Percentiles rank a stretch among this genome's conserved stretches.
Evolutionary conservation across 2,888 invertebrate genomes (phyloP).

Genomic region (Hecatera dysodea): DNA sequence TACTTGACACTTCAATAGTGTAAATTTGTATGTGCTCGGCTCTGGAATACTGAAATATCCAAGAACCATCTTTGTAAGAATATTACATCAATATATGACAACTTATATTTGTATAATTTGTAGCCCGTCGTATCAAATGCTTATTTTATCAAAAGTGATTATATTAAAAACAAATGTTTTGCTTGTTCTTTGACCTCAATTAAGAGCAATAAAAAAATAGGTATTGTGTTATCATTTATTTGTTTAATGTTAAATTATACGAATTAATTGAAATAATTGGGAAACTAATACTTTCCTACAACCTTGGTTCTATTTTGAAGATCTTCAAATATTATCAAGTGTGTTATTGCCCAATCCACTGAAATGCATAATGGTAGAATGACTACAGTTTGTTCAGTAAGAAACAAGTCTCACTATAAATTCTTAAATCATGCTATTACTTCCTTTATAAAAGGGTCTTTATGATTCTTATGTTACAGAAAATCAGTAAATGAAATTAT

Average conservation of each 20-base stretch:
- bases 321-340: conserved; percentile 1
- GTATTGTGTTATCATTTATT: conserved; percentile 41
- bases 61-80: conserved; percentile 22
- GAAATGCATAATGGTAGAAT: conserved; percentile 6
- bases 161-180: conserved; percentile 28
- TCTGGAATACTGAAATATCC: conserved; percentile 16
- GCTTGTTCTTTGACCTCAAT: conserved; percentile 48
- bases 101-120: conserved; percentile 15
- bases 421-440: conserved; percentile 1
- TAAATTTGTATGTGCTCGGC: conserved; percentile 22
- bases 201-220: conserved; percentile 31
- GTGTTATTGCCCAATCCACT: conserved; percentile 24
- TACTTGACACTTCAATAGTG: conserved; percentile 28
- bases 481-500: conserved; percentile 13
- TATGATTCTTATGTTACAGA: not conserved
- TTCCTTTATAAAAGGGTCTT: not conserved
- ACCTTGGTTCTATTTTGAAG: conserved; percentile 16
- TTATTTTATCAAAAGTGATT: conserved; percentile 26
- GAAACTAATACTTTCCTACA: not conserved
- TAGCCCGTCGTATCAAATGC: conserved; percentile 18
- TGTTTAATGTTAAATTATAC: conserved; percentile 10
- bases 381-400: conserved; percentile 4
- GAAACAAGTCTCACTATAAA: not conserved
- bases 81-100: conserved; percentile 2
- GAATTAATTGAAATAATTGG: conserved; percentile 7